A percentile compares a stretch with the other conserved stretches of the same genome.
Evolutionary conservation across 53 echinoderm and acorn worm genomes (phyloP).

Genomic region (Zoroaster sp.): DNA sequence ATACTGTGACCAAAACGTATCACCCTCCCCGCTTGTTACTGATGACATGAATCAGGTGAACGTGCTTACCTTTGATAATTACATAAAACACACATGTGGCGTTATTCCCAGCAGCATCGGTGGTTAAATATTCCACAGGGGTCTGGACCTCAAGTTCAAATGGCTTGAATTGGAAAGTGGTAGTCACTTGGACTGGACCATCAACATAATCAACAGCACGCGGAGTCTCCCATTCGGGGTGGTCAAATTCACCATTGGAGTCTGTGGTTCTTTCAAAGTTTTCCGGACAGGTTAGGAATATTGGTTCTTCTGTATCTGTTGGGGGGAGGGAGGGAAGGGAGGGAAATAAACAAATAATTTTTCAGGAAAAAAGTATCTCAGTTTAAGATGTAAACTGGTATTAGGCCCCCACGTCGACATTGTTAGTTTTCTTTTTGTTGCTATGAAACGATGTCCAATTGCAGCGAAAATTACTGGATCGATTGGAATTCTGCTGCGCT

Average conservation of each 20-base stretch:
- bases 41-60: no score
- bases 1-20: no score
- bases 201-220: constrained; percentile 59
- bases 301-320: constrained; percentile 59
- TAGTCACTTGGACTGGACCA: background rate
- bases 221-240: constrained; percentile 47
- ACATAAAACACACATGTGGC: constrained; percentile 55
- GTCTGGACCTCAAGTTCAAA: background rate
- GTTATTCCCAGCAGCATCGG: constrained; percentile 18
- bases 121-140: background rate
- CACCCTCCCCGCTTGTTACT: no score
- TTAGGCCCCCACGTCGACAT: no score
- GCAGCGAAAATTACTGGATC: no score
- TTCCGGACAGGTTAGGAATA: constrained; percentile 50
- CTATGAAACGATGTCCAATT: no score
- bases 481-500: no score
- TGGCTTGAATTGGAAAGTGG: background rate
- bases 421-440: no score
- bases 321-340: no score
- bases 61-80: constrained; percentile 58
- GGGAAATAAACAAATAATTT: no score
- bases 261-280: constrained; percentile 32
- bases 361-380: no score
- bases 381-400: no score
- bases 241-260: background rate